These are phyloP conservation scores for Ochotona princeps DNA, from an alignment of 2,113 vertebrate genomes.

Conservation along the genomic window DNA sequence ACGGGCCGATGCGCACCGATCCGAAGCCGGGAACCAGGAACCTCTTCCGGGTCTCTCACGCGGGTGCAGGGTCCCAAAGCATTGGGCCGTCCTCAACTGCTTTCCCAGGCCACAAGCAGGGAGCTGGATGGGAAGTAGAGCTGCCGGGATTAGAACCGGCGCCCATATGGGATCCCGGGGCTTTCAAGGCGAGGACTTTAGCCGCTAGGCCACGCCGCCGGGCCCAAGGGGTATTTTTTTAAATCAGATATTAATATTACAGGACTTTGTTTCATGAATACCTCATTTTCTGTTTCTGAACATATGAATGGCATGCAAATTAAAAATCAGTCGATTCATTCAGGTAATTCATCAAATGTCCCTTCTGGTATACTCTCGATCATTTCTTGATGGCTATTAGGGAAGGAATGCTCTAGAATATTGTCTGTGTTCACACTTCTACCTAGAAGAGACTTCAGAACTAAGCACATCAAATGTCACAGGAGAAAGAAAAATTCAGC, in stretches of 20 bases:
- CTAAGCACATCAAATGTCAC: not conserved
- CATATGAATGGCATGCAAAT: not conserved
- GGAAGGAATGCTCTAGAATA: not conserved
- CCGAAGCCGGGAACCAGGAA: too few species aligned
- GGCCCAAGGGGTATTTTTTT: too few species aligned
- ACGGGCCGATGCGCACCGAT: too few species aligned
- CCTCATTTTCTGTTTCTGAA: not conserved
- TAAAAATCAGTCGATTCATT: not conserved
- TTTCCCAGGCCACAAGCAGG: too few species aligned
- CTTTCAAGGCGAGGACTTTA: too few species aligned
- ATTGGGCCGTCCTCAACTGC: too few species aligned
- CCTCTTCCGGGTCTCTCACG: too few species aligned
- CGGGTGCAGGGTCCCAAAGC: too few species aligned
- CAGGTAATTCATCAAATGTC: not conserved
- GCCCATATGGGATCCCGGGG: too few species aligned
- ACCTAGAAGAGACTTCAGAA: not conserved
- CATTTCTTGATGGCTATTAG: not conserved
- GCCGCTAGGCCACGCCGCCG: too few species aligned
- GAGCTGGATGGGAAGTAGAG: too few species aligned
- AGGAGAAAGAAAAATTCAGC: not conserved
- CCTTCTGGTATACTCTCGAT: not conserved
- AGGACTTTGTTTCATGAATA: conserved; percentile 42
- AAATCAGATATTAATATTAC: not conserved
- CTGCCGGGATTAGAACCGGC: too few species aligned
- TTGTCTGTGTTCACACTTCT: not conserved